phyloP scores from a whole-genome alignment of 2,888 invertebrate species.

The Acrobeloides nanus region DNA sequence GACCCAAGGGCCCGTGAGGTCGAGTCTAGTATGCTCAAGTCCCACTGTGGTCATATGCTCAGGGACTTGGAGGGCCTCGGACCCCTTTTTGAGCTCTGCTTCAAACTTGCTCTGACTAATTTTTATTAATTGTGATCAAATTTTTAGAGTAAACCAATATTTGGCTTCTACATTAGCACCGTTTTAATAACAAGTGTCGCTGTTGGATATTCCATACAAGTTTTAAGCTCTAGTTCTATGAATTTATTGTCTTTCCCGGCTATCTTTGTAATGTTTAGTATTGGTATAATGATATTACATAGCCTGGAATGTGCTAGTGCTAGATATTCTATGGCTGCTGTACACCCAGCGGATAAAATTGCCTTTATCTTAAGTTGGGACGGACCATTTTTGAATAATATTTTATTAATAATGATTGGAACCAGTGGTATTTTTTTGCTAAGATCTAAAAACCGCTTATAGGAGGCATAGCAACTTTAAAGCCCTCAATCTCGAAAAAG shows the following conservation, averaged over 20 bases:
- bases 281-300: slow-evolving; percentile 31
- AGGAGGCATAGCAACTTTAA: not conserved
- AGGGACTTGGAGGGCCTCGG: no score
- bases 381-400: slow-evolving; percentile 31
- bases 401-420: slow-evolving; percentile 8
- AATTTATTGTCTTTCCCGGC: slow-evolving; percentile 30
- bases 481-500: not conserved
- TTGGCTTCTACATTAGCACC: slow-evolving; percentile 32
- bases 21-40: no score
- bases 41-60: no score
- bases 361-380: slow-evolving; percentile 50
- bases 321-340: slow-evolving; percentile 43
- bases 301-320: slow-evolving; percentile 30
- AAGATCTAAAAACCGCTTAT: not conserved
- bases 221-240: slow-evolving; percentile 13
- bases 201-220: slow-evolving; percentile 27
- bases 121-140: not conserved
- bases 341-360: slow-evolving; percentile 52
- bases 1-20: no score
- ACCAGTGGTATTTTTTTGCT: slow-evolving; percentile 10
- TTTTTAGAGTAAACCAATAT: slow-evolving; percentile 35
- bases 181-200: slow-evolving; percentile 19
- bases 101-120: not conserved
- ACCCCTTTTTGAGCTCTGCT: not conserved
- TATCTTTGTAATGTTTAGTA: slow-evolving; percentile 29